These are phyloP conservation scores for Oreortyx pictus DNA, from an alignment of 2,797 vertebrate species.

Conservation along the genomic window DNA sequence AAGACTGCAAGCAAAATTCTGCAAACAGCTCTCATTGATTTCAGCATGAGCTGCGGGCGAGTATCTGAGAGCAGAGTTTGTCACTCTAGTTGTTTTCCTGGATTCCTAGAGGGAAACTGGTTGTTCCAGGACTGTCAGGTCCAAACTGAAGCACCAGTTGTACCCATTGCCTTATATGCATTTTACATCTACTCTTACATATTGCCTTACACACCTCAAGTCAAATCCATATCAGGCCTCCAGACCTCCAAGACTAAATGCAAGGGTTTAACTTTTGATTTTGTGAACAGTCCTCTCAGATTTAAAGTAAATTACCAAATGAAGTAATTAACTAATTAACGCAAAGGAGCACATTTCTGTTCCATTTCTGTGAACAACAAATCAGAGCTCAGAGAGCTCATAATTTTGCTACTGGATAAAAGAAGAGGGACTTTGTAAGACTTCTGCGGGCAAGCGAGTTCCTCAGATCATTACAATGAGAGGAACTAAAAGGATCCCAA, in stretches of 20 bases:
- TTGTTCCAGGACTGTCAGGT: neutral
- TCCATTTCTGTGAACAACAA: neutral
- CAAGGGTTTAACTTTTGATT: neutral
- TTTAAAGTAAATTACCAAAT: neutral
- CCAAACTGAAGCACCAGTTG: neutral
- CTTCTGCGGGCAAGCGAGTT: neutral
- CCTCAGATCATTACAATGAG: neutral
- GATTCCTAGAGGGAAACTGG: neutral
- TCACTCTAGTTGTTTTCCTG: neutral
- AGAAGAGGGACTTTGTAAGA: neutral
- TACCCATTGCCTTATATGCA: neutral
- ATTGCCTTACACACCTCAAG: neutral
- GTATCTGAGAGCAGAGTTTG: neutral
- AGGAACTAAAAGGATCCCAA: neutral
- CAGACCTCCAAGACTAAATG: neutral
- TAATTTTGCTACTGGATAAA: neutral
- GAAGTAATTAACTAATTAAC: neutral
- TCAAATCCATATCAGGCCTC: neutral
- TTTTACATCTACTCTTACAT: neutral
- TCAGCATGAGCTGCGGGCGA: neutral
- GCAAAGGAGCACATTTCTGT: accelerated
- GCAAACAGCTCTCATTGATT: neutral
- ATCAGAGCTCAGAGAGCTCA: neutral
- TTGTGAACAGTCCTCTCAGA: neutral
- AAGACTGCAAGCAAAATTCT: neutral